Evolutionary conservation across 2,113 vertebrate genomes (phyloP).

Genomic region (Platichthys stellatus): DNA sequence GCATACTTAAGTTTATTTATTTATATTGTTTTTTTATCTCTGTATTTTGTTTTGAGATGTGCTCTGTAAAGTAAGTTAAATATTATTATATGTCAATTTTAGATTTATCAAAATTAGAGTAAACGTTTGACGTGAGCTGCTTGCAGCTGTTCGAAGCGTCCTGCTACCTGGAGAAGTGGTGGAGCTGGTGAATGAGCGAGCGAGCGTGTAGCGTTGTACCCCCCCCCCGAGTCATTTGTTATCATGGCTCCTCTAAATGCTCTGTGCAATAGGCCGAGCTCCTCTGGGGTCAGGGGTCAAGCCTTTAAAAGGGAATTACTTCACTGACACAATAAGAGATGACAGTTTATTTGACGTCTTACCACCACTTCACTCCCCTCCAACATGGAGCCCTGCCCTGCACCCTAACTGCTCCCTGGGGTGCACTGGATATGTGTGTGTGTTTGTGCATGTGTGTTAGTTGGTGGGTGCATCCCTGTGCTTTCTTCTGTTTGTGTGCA

Average conservation of each 20-base stretch:
- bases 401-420: conserved; percentile 76
- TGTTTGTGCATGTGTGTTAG: conserved; percentile 8
- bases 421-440: conserved; percentile 47
- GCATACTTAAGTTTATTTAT: no score
- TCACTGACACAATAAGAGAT: conserved; percentile 85
- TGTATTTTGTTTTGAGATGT: no score
- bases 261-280: conserved; percentile 67
- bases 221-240: conserved; percentile 64
- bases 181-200: conserved; percentile 9
- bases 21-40: no score
- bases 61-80: not conserved
- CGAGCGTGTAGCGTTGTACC: not conserved
- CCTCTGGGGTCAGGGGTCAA: conserved; percentile 74
- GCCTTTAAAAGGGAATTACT: conserved; percentile 84
- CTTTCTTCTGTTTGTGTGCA: not conserved
- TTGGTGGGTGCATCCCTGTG: conserved; percentile 4
- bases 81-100: not conserved
- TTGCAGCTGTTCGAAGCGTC: conserved; percentile 36
- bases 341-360: conserved; percentile 84
- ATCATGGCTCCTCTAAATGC: conserved; percentile 45
- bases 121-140: not conserved
- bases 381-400: conserved; percentile 62
- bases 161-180: conserved; percentile 32
- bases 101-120: not conserved
- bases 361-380: conserved; percentile 68